Base-by-base conservation (phyloP, 2,113 vertebrate genomes). In the Agapornis roseicollis region DNA sequence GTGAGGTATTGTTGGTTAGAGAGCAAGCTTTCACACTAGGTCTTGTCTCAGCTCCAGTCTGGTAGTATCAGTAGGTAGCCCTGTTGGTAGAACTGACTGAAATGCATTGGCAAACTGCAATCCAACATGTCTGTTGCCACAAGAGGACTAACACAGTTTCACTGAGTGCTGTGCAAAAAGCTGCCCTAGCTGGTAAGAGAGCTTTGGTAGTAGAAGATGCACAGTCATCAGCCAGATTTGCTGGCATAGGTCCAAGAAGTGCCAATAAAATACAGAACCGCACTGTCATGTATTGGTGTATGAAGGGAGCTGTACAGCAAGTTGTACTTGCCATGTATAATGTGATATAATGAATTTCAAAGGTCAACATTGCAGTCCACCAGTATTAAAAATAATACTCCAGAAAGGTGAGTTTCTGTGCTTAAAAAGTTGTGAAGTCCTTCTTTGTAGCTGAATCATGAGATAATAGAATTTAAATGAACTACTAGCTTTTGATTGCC, bases 121-220 rank as follows among this genome's bases (percentile, higher is more conserved):
- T 66, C 1, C 6, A 35, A 53, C 0, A 0, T 12, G 13, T 60
- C 33, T 81, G 55, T 84, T 0, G 0, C 28, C 61, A 8, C 24
- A 15, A 5, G 92, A 68, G 44, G 28, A 23, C 68, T 71, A 15
- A 49, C 1, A 6, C 28, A 29, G 31, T 37, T 69, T 49, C 4
- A 0, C 41, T 61, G 71, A 25, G 64, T 4, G 5, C 78, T 65
- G 63, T 70, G 64, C 41, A 46, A 31, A 61, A 52, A 35, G 76
- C 64, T 74, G 66, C 29, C 39, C 16, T 11, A 12, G 55, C 33
- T 74, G 44, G 25, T 55, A 39, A 31, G 61, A 84, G 42, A 79
- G 49, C 44, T 90, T 41, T 80, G 58, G 72, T 28, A 14, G 23
- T 5, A 56, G 66, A 65, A n/a, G 63, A 42, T 15, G 8, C 17